A percentile compares a stretch with the other conserved stretches of the same genome.
These are phyloP conservation scores for Nymphalis io DNA, from an alignment of 1,140 invertebrate genomes.

Conservation along the genomic window DNA sequence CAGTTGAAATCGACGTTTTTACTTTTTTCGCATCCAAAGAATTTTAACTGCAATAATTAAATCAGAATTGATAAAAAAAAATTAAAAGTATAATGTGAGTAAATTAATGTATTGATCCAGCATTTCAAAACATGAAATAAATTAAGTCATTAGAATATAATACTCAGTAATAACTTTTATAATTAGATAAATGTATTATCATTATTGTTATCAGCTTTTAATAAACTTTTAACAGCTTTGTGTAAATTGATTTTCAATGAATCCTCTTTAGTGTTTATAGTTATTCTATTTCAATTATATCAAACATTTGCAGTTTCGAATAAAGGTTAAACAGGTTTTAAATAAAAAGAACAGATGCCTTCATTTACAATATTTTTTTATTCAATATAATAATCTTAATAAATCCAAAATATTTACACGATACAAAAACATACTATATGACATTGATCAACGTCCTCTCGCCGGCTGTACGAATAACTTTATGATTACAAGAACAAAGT, in stretches of 20 bases:
- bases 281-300: no score
- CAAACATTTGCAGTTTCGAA: no score
- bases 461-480: constrained; percentile 42
- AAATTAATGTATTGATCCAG: not conserved
- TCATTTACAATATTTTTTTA: constrained; percentile 80
- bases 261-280: no score
- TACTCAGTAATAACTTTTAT: no score
- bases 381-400: constrained; percentile 81
- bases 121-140: not conserved
- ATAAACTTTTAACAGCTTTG: not conserved
- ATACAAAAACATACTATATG: constrained; percentile 79
- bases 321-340: not conserved
- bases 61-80: not conserved
- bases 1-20: no score
- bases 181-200: not conserved
- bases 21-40: no score
- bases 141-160: no score
- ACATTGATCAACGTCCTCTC: constrained; percentile 65
- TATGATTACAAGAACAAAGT: constrained; percentile 46
- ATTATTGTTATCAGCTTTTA: not conserved
- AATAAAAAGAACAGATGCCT: constrained; percentile 12
- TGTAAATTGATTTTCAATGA: not conserved
- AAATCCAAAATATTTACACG: constrained; percentile 81
- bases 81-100: not conserved
- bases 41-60: no score